phyloP scores from a whole-genome alignment of 2,888 invertebrate species.

The Coelinius sp. region DNA sequence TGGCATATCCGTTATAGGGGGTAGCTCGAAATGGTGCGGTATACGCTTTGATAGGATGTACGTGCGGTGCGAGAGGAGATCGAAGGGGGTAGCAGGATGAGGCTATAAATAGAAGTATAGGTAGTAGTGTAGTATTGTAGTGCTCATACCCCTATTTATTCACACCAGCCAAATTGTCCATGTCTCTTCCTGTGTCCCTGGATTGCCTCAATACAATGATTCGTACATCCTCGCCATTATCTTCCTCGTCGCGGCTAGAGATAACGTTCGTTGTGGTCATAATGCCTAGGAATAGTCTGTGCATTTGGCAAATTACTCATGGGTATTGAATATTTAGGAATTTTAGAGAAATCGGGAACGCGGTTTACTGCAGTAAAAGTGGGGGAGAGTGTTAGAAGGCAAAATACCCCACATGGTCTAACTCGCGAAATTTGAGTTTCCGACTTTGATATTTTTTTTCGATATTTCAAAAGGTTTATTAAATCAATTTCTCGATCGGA shows the following conservation, averaged over 20 bases:
- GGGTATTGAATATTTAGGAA: too few species aligned
- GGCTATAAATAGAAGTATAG: neutral
- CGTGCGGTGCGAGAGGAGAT: constrained; percentile 37
- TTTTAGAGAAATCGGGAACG: too few species aligned
- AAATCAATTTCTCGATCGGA: too few species aligned
- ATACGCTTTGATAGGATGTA: constrained; percentile 50
- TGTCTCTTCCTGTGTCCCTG: constrained; percentile 42
- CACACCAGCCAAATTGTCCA: constrained; percentile 47
- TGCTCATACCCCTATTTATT: constrained; percentile 43
- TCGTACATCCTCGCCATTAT: constrained; percentile 15
- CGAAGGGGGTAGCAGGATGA: constrained; percentile 25
- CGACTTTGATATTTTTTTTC: too few species aligned
- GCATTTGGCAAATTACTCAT: neutral
- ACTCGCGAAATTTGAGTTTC: too few species aligned
- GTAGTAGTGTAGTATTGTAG: neutral
- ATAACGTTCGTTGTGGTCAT: neutral
- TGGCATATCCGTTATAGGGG: constrained; percentile 37
- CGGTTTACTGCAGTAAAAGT: too few species aligned
- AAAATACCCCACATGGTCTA: too few species aligned
- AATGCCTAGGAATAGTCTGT: neutral
- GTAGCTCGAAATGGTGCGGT: constrained; percentile 39
- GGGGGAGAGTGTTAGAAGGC: too few species aligned
- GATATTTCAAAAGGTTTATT: too few species aligned
- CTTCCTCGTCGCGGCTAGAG: neutral
- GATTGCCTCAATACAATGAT: constrained; percentile 29